Base-by-base conservation (phyloP, 2,797 vertebrate genomes). In the Neostethus bicornis region DNA sequence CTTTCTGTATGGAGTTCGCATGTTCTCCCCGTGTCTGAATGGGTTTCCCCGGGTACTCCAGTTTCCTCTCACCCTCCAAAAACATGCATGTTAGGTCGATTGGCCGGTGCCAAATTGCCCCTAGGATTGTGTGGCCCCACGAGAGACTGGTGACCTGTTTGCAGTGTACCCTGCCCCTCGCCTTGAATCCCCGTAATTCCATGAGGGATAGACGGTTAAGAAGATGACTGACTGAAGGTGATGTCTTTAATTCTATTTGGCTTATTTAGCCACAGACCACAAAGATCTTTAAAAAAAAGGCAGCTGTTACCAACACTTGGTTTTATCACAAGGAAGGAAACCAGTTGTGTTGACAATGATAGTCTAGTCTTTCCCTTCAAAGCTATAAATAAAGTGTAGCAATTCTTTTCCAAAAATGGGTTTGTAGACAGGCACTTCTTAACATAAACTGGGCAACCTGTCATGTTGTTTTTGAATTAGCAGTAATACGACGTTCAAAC, bases 401-500 rank as follows among this genome's bases (percentile, higher is more conserved):
- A 35, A 51, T 66, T 70, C 28, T 61, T 60, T 61, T 58, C n/a
- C n/a, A n/a, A n/a, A n/a, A n/a, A n/a, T n/a, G n/a, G n/a, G n/a
- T 60, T 57, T 47, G 29, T 50, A 69, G 53, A 49, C 7, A 21
- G 63, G 48, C 38, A 58, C 51, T 56, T 73, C 19, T 44, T 65
- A 73, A 72, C 52, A 53, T 34, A 10, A 44, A 55, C 34, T 13
- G 43, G 3, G 23, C 29, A 60, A 71, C 41, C 14, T 57, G 14
- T 32, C 32, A 35, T n/a, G 2, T 69, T 73, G 47, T 63, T 53
- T 55, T 56, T 64, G 65, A 73, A 77, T 66, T 61, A 84, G 77
- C 76, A 47, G 66, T 57, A 58, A 76, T 59, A 78, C 60, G 41
- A 61, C 83, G 71, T 75, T 52, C 66, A 66, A 60, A 75, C 69